A percentile compares a stretch with the other conserved stretches of the same genome.
phyloP scores from a whole-genome alignment of 2,797 vertebrate genomes.

The Microctenopoma lineatum region DNA sequence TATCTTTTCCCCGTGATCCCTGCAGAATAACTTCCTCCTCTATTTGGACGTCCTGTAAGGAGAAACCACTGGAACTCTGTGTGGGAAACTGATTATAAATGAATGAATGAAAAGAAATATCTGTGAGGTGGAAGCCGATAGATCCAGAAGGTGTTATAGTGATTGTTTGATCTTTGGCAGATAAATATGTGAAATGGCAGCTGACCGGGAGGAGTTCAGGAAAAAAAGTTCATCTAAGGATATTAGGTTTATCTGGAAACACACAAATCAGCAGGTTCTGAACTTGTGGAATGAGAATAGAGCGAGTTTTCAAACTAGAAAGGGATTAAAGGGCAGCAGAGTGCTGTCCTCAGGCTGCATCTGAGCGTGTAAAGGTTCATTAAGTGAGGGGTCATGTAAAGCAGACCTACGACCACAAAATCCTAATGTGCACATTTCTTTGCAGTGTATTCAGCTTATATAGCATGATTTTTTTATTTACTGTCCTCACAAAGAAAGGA shows the following conservation, averaged over 20 bases:
- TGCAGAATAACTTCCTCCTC: slow-evolving; percentile 1
- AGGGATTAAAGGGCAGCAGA: slow-evolving; percentile 42
- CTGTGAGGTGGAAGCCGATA: slow-evolving; percentile 11
- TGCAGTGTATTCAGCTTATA: slow-evolving; percentile 35
- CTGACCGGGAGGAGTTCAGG: background rate
- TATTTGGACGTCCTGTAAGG: background rate
- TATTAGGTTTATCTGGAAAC: background rate
- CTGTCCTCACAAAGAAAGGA: slow-evolving; percentile 9
- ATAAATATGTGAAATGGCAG: background rate
- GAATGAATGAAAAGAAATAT: slow-evolving; percentile 26
- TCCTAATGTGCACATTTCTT: slow-evolving; percentile 33
- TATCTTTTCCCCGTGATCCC: background rate
- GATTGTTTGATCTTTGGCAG: slow-evolving; percentile 25
- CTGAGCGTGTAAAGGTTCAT: slow-evolving; percentile 44
- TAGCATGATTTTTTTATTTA: background rate
- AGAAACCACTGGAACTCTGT: slow-evolving; percentile 7
- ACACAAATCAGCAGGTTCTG: background rate
- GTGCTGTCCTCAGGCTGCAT: slow-evolving; percentile 54
- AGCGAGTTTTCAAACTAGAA: slow-evolving; percentile 3
- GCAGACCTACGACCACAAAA: slow-evolving; percentile 28
- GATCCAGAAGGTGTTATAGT: slow-evolving; percentile 8
- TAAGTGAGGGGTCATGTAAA: slow-evolving; percentile 45
- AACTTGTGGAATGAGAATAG: background rate
- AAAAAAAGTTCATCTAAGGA: background rate
- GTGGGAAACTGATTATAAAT: slow-evolving; percentile 18